These are phyloP conservation scores for Sebastes schlegelii DNA, from an alignment of 2,113 vertebrate genomes.

Conservation along the genomic window DNA sequence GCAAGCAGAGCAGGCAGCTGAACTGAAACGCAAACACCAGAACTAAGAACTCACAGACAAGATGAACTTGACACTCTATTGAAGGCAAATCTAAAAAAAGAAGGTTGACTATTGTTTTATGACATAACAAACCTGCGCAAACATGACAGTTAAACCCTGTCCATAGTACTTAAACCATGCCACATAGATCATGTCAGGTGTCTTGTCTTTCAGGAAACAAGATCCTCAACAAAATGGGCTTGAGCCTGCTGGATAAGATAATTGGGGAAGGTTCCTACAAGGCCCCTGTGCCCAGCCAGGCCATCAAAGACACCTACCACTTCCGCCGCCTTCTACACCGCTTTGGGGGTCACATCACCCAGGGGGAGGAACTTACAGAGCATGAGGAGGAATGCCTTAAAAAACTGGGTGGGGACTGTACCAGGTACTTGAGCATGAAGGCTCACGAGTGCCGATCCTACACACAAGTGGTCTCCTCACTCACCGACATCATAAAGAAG, in stretches of 20 bases:
- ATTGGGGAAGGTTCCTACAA: constrained; percentile 63
- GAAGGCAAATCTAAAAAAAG: neutral
- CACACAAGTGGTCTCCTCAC: constrained; percentile 79
- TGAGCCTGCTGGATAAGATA: constrained; percentile 82
- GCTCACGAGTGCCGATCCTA: constrained; percentile 77
- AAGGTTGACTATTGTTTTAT: no score
- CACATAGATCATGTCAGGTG: no score
- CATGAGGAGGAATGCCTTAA: constrained; percentile 58
- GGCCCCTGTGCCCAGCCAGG: constrained; percentile 48
- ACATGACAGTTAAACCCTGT: neutral
- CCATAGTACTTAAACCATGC: no score
- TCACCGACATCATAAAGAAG: constrained; percentile 83
- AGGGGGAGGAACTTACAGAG: constrained; percentile 64
- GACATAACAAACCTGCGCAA: neutral
- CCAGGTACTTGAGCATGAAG: constrained; percentile 82
- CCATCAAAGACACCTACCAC: constrained; percentile 80
- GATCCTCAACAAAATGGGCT: constrained; percentile 89
- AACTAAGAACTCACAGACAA: neutral
- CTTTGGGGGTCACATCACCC: constrained; percentile 82
- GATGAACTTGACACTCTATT: neutral
- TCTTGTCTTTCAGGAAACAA: constrained; percentile 80
- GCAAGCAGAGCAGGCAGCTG: neutral
- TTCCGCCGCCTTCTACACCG: constrained; percentile 84
- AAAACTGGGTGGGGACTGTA: constrained; percentile 80
- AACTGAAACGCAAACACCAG: neutral